Percentiles rank a stretch among this genome's conserved stretches.
These are phyloP conservation scores for Meloidogyne exigua DNA, from an alignment of 1,140 invertebrate genomes.

Conservation along the genomic window DNA sequence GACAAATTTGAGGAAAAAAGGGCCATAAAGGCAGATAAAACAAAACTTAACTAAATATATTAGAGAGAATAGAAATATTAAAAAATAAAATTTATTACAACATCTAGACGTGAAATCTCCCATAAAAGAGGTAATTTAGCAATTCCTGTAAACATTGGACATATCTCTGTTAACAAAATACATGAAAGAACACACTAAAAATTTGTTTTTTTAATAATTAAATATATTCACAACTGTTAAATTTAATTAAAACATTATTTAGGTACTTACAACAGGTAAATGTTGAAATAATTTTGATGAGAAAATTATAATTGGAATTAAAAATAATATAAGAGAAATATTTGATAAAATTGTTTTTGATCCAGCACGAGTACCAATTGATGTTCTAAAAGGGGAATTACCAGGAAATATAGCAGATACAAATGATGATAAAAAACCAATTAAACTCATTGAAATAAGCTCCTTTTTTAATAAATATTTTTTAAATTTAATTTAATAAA, in stretches of 20 bases:
- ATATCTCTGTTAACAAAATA: conserved; percentile 34
- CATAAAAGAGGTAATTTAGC: conserved; percentile 31
- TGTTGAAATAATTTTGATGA: conserved; percentile 28
- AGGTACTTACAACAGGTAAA: conserved; percentile 39
- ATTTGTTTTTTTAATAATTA: neutral
- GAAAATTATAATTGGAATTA: conserved; percentile 41
- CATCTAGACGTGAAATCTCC: conserved; percentile 43
- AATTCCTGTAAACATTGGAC: conserved; percentile 28
- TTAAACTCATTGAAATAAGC: conserved; percentile 32
- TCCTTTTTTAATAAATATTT: conserved; percentile 31
- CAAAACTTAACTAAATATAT: conserved; percentile 37
- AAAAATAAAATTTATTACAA: conserved; percentile 28
- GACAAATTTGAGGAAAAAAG: conserved; percentile 31
- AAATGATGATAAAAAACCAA: conserved; percentile 32
- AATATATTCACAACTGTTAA: no score
- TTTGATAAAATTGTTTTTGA: conserved; percentile 41
- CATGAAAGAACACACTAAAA: conserved; percentile 45
- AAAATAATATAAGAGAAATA: conserved; percentile 30
- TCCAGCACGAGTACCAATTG: conserved; percentile 40
- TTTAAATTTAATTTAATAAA: conserved; percentile 10
- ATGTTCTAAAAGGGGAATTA: conserved; percentile 36
- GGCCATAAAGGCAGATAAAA: conserved; percentile 36
- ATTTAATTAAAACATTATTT: no score
- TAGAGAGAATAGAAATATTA: neutral
- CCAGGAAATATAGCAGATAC: conserved; percentile 34